Conservation (phyloP, 2,113 vertebrate genomes). For the Jacana jacana region DNA sequence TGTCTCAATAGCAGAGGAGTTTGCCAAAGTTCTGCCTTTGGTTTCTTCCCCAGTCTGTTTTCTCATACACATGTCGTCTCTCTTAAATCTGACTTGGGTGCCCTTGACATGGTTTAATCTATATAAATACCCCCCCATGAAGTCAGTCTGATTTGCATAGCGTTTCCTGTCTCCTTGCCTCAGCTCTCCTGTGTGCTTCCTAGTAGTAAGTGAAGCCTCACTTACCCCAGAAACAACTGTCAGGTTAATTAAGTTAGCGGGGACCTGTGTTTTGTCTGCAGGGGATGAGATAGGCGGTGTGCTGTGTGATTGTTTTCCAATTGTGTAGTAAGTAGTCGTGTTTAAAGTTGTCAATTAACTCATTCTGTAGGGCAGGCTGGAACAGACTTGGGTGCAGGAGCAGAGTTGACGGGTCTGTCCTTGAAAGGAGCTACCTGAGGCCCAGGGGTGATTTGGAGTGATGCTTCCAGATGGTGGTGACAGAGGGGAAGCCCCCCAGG, state of each 20-base stretch:
- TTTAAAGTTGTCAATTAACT: not conserved
- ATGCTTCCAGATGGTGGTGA: not conserved
- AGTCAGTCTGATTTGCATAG: not conserved
- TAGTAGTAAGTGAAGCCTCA: not conserved
- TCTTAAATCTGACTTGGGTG: not conserved
- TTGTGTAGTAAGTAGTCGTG: not conserved
- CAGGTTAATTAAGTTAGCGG: not conserved
- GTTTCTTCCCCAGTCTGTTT: not conserved
- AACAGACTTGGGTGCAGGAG: not conserved
- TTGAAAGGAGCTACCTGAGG: not conserved
- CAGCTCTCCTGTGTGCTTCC: not conserved
- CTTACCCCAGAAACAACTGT: not conserved
- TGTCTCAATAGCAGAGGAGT: not conserved
- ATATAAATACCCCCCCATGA: not conserved
- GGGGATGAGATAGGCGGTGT: not conserved
- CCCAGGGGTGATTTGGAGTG: not conserved
- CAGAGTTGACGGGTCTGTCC: fast-evolving
- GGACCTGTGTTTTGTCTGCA: not conserved
- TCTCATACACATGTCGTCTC: not conserved
- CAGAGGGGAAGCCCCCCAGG: not conserved
- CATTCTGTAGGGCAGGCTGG: not conserved
- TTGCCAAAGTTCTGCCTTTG: not conserved
- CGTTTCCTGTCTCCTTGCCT: not conserved
- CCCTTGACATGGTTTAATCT: not conserved
- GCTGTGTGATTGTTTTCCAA: not conserved